These are phyloP conservation scores for Rissa tridactyla DNA, from an alignment of 2,113 vertebrate species.

Conservation along the genomic window DNA sequence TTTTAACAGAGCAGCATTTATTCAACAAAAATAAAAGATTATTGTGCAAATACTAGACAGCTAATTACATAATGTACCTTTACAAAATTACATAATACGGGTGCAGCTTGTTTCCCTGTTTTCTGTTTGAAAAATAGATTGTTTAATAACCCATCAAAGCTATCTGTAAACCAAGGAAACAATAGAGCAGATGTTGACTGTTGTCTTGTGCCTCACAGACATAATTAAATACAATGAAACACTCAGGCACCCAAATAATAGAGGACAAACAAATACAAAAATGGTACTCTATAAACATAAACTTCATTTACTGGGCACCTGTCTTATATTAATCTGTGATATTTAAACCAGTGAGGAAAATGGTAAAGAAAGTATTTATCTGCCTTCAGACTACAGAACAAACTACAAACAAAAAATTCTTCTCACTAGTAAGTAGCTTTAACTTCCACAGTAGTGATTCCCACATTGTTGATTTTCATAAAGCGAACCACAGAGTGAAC, in stretches of 20 bases:
- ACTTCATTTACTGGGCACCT: slow-evolving; percentile 72
- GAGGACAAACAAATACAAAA: slow-evolving; percentile 69
- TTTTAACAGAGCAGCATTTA: slow-evolving; percentile 36
- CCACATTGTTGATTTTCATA: neutral
- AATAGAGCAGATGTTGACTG: slow-evolving; percentile 84
- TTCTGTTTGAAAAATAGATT: slow-evolving; percentile 79
- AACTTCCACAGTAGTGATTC: neutral
- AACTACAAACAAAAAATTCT: neutral
- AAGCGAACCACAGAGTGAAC: neutral
- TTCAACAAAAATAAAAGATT: slow-evolving; percentile 60
- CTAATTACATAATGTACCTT: slow-evolving; percentile 76
- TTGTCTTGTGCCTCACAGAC: slow-evolving; percentile 78
- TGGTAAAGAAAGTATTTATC: neutral
- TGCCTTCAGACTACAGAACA: neutral
- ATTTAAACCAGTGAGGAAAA: slow-evolving; percentile 29
- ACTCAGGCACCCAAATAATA: slow-evolving; percentile 65
- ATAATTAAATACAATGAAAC: slow-evolving; percentile 80
- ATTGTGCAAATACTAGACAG: slow-evolving; percentile 44
- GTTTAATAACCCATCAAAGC: slow-evolving; percentile 85
- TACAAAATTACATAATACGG: slow-evolving; percentile 70
- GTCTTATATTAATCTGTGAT: slow-evolving; percentile 31
- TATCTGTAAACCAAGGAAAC: slow-evolving; percentile 80
- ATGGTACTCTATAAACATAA: slow-evolving; percentile 54
- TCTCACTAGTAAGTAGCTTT: neutral
- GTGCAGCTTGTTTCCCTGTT: slow-evolving; percentile 72